Base-by-base conservation (phyloP, 2,888 invertebrate species). In the Marasmarcha lunaedactyla region DNA sequence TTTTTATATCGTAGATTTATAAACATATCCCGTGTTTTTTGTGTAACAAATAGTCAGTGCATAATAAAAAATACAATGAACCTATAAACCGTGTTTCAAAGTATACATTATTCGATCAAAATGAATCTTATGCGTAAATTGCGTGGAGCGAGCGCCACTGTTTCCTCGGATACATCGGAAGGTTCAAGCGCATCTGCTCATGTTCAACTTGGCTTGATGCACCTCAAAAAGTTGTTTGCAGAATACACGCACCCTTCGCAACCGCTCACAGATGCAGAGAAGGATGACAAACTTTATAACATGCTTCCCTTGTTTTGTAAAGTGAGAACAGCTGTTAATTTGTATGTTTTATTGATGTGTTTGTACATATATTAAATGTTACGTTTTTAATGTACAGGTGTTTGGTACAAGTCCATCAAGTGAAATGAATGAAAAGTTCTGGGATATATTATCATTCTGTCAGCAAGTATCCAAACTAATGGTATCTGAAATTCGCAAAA, bases 251-350 rank as follows among this genome's bases (percentile, higher is more conserved):
- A 97, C 76, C 94, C 96, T 30, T 85, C 92, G 27, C 91, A 94
- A 54, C 89, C 91, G 2, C 85, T 94, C 10, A 87, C 88, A 33
- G 94, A 94, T 47, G 85, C 87, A 40, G 95, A 95, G 68, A 89
- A 91, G 59, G 97, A 98, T 78, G 93, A 93, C 62, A 95, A 96
- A 72, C 86, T 98, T 10, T 97, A 97, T 77, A 96, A 95, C 71
- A 97, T 99, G 95, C 85, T 99, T 64, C 98, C 98, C 40, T 85
- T 98, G 30, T 98, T 98, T 84, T 97, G 97, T 85, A 98, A 97
- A 89, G 97, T 96, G 85, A 52, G 42, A 43, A 35, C 2, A 20
- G 20, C 11, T 37, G n/a, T 13, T 13, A 7, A 30, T 10, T 30
- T 30, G n/a, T 10, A n/a, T n/a, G 11, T 30, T n/a, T n/a, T 9